Conservation (phyloP, 2,888 invertebrate genomes). For the Schizotus pectinicornis region DNA sequence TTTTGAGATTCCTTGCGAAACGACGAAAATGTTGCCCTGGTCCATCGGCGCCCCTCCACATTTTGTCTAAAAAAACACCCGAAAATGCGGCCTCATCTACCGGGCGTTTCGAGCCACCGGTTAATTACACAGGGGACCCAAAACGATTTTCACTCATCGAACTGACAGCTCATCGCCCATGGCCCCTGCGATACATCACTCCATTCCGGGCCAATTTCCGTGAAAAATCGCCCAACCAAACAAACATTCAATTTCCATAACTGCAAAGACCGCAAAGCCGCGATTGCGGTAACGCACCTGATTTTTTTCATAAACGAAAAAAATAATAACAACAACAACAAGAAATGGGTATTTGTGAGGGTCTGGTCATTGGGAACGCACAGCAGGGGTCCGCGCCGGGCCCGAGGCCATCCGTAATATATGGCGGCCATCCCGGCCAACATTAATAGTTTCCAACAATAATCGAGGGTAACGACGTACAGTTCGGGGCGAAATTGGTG, state of each 20-base stretch:
- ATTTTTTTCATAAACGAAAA: conserved; percentile 21
- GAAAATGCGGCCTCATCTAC: too few species aligned
- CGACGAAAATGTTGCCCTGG: too few species aligned
- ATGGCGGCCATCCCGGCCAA: conserved; percentile 51
- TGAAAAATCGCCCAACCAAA: conserved; percentile 14
- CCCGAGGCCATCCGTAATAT: conserved; percentile 54
- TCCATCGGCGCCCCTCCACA: too few species aligned
- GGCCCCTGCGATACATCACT: conserved; percentile 33
- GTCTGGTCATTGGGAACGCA: conserved; percentile 54
- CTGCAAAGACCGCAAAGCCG: conserved; percentile 2
- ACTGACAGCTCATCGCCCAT: conserved; percentile 47
- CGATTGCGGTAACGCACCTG: conserved; percentile 18
- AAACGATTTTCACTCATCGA: conserved; percentile 48
- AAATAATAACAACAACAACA: conserved; percentile 17
- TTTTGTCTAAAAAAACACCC: too few species aligned
- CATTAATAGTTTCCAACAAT: conserved; percentile 53
- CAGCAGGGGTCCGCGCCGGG: conserved; percentile 54
- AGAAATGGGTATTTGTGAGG: conserved; percentile 40
- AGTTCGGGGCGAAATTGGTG: neutral
- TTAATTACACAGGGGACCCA: conserved; percentile 51
- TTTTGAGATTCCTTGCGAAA: too few species aligned
- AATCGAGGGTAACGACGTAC: conserved; percentile 29
- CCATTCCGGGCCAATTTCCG: conserved; percentile 18
- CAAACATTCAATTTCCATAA: too few species aligned
- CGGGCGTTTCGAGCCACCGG: conserved; percentile 51